phyloP scores from a whole-genome alignment of 2,888 invertebrate species.

The Perizoma flavofasciatum region DNA sequence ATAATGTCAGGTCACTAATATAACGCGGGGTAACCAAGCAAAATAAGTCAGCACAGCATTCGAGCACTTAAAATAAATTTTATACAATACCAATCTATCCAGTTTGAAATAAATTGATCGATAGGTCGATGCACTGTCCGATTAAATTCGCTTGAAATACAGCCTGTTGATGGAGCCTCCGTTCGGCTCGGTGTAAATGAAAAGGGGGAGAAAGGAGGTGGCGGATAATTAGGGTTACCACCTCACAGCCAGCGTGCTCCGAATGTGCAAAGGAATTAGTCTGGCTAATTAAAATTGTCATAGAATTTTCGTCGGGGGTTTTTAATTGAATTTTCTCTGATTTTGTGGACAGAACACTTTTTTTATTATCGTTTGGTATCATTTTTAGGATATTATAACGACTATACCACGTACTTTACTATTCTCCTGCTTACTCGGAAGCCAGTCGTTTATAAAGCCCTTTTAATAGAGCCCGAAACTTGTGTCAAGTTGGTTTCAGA shows the following conservation, averaged over 20 bases:
- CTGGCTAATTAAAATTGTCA: background rate
- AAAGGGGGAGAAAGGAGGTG: background rate
- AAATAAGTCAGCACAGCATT: too few relatives aligned
- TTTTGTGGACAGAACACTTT: too few relatives aligned
- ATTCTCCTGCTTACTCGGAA: too few relatives aligned
- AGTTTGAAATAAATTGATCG: background rate
- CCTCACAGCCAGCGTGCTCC: background rate
- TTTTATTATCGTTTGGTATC: too few relatives aligned
- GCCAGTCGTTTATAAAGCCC: too few relatives aligned
- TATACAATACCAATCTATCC: too few relatives aligned
- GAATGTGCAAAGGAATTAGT: conserved; percentile 6
- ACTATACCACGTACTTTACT: too few relatives aligned
- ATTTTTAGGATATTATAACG: too few relatives aligned
- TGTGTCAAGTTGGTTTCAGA: too few relatives aligned
- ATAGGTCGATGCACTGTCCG: conserved; percentile 21
- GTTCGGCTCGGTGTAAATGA: conserved; percentile 23
- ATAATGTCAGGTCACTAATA: too few relatives aligned
- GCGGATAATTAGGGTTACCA: conserved; percentile 15
- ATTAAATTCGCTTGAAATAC: conserved; percentile 7
- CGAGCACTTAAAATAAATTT: background rate
- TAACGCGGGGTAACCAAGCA: too few relatives aligned
- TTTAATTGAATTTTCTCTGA: background rate
- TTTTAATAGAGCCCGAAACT: too few relatives aligned
- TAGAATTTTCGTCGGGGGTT: background rate
- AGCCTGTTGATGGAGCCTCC: conserved; percentile 37